These are phyloP conservation scores for Trachops cirrhosus DNA, from an alignment of 2,797 vertebrate species.

Conservation along the genomic window DNA sequence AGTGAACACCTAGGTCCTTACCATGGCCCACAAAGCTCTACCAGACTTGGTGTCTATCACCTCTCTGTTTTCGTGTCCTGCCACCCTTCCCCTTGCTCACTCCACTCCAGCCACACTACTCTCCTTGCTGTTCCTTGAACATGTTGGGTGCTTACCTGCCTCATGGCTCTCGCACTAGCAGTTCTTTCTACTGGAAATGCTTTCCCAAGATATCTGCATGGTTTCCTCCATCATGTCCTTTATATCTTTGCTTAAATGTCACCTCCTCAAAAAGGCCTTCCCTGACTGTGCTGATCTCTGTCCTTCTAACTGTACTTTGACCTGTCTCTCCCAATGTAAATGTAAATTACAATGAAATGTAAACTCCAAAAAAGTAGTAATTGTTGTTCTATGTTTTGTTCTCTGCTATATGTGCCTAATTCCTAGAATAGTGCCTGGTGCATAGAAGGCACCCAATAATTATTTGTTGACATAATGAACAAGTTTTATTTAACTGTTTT, in stretches of 20 bases:
- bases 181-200: not conserved
- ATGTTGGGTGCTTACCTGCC: not conserved
- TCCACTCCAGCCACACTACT: not conserved
- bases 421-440: not conserved
- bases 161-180: not conserved
- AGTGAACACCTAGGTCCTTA: not conserved
- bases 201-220: not conserved
- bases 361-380: not conserved
- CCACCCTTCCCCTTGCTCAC: not conserved
- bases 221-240: not conserved
- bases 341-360: no score
- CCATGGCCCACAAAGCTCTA: not conserved
- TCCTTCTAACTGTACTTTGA: not conserved
- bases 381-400: not conserved
- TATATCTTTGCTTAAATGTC: not conserved
- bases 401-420: not conserved
- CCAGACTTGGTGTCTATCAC: not conserved
- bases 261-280: conserved; percentile 26
- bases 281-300: not conserved
- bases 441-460: not conserved
- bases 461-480: not conserved
- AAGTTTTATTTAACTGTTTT: not conserved
- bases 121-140: not conserved
- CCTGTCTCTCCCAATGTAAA: not conserved
- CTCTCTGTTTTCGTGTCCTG: not conserved